These are phyloP conservation scores for Myotis davidii DNA, from an alignment of 2,113 vertebrate genomes.

Conservation along the genomic window DNA sequence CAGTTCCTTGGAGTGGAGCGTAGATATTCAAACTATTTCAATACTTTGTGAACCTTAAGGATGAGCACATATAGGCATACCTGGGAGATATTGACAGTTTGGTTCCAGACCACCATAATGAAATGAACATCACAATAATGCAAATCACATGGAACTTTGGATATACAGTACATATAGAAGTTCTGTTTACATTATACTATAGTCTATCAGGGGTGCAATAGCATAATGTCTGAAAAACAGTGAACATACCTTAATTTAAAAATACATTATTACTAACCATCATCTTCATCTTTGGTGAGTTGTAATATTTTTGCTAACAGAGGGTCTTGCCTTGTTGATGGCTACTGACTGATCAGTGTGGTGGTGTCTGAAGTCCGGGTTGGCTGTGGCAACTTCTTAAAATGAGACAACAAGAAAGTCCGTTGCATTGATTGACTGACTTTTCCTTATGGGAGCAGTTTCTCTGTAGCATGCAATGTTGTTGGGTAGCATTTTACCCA, in stretches of 20 bases:
- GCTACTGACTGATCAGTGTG: neutral
- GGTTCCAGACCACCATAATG: neutral
- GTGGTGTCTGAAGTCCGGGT: no score
- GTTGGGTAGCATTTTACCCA: neutral
- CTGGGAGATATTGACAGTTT: neutral
- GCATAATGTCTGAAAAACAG: neutral
- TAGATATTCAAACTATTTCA: slow-evolving; percentile 39
- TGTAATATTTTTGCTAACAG: neutral
- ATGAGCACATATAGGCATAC: slow-evolving; percentile 2
- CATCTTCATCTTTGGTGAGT: neutral
- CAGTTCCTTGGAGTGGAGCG: slow-evolving; percentile 13
- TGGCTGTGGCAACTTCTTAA: neutral
- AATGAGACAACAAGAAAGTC: neutral
- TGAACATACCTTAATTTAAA: neutral
- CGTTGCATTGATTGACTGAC: neutral
- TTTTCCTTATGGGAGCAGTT: neutral
- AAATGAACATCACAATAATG: neutral
- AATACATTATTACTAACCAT: neutral
- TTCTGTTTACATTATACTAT: neutral
- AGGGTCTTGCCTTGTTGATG: neutral
- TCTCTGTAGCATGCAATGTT: neutral
- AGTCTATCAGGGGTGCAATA: neutral
- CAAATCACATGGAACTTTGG: neutral
- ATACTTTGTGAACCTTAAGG: slow-evolving; percentile 51
- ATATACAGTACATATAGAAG: neutral